These are phyloP conservation scores for Cenopis cana DNA, from an alignment of 2,888 invertebrate species.

Conservation along the genomic window DNA sequence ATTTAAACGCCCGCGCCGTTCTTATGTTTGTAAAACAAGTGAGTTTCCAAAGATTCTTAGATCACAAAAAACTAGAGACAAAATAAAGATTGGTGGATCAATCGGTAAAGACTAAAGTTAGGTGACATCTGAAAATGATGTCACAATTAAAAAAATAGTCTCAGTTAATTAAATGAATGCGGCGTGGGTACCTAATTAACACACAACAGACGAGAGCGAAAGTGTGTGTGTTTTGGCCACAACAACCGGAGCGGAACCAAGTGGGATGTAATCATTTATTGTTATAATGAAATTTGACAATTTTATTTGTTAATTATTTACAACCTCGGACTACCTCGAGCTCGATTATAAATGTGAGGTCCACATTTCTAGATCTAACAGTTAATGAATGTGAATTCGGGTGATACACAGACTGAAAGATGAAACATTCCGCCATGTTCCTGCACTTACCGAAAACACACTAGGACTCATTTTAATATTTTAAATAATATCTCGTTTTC, in stretches of 20 bases:
- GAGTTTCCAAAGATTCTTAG: too few relatives aligned
- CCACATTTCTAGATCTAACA: neutral
- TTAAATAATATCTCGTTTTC: neutral
- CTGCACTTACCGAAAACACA: too few relatives aligned
- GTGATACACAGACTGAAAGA: neutral
- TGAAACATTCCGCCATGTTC: neutral
- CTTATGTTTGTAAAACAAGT: too few relatives aligned
- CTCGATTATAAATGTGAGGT: neutral
- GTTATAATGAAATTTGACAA: conserved; percentile 34
- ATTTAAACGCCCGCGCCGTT: too few relatives aligned
- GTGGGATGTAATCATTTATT: conserved; percentile 41
- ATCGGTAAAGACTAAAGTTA: conserved; percentile 2
- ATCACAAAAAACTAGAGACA: too few relatives aligned
- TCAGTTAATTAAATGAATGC: conserved; percentile 33
- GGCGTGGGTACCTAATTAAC: conserved; percentile 44
- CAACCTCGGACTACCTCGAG: neutral
- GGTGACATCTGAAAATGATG: conserved; percentile 26
- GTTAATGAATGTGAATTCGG: too few relatives aligned
- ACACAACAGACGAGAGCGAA: conserved; percentile 42
- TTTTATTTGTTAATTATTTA: conserved; percentile 2
- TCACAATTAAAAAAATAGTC: conserved; percentile 38
- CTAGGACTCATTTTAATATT: neutral
- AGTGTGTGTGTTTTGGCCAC: conserved; percentile 34
- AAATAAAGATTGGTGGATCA: neutral
- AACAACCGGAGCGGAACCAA: conserved; percentile 41